Evolutionary conservation across 1,140 invertebrate genomes (phyloP).

Genomic region (silkworm (Bombyx mori)): DNA sequence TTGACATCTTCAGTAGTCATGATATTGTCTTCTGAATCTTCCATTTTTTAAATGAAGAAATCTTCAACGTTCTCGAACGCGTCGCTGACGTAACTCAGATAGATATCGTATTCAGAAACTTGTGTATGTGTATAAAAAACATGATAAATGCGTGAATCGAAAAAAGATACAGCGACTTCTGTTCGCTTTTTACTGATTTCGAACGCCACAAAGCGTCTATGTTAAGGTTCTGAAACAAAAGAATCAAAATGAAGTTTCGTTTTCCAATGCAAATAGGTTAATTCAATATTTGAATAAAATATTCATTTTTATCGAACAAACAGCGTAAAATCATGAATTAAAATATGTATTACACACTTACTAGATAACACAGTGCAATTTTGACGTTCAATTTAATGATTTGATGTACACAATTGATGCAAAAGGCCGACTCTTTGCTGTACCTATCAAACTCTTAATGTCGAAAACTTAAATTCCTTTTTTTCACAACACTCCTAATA

Average conservation of each 20-base stretch:
- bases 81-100: slow-evolving; percentile 31
- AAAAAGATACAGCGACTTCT: slow-evolving; percentile 22
- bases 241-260: slow-evolving; percentile 60
- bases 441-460: slow-evolving; percentile 21
- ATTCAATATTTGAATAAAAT: slow-evolving; percentile 32
- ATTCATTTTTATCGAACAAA: slow-evolving; percentile 12
- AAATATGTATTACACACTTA: slow-evolving; percentile 18
- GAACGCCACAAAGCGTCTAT: slow-evolving; percentile 19
- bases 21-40: slow-evolving; percentile 46
- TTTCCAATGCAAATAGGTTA: slow-evolving; percentile 40
- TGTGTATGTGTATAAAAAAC: slow-evolving; percentile 4
- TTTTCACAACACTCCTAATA: slow-evolving; percentile 25
- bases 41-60: slow-evolving; percentile 31
- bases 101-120: slow-evolving; percentile 17
- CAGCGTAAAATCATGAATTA: slow-evolving; percentile 27
- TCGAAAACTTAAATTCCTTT: slow-evolving; percentile 66
- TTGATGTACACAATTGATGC: slow-evolving; percentile 23
- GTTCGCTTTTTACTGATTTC: slow-evolving; percentile 18
- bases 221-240: slow-evolving; percentile 51
- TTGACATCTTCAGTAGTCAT: slow-evolving; percentile 38
- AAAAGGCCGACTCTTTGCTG: slow-evolving; percentile 30
- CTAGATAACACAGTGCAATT: slow-evolving; percentile 13
- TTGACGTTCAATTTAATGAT: slow-evolving; percentile 18
- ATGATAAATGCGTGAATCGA: slow-evolving; percentile 3
- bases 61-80: slow-evolving; percentile 9